phyloP scores from a whole-genome alignment of 1,140 invertebrate genomes.

The Drosophila pachea region DNA sequence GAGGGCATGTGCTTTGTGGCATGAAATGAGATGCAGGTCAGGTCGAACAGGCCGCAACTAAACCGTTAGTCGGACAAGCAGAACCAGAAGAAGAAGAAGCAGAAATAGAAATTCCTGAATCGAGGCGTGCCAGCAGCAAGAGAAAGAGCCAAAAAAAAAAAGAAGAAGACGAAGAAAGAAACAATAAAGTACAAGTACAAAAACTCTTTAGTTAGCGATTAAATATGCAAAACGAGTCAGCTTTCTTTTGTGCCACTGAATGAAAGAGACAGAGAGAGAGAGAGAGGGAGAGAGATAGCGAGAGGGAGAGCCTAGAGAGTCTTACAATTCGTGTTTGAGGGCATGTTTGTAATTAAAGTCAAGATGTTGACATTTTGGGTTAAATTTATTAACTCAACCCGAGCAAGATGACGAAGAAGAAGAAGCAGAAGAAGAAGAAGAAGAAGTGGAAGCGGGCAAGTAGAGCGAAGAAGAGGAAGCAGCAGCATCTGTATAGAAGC shows the following conservation, averaged over 20 bases:
- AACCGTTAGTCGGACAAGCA: conserved; percentile 20
- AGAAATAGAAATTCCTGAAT: conserved; percentile 43
- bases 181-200: conserved; percentile 37
- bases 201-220: conserved; percentile 61
- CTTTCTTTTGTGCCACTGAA: conserved; percentile 10
- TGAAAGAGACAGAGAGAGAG: background rate
- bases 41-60: conserved; percentile 21
- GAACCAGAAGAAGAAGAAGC: background rate
- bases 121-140: conserved; percentile 49
- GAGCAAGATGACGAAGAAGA: conserved; percentile 2
- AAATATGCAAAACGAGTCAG: conserved; percentile 41
- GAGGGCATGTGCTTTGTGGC: conserved; percentile 19
- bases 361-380: conserved; percentile 29
- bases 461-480: no score
- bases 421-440: background rate
- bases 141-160: background rate
- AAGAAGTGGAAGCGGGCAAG: background rate
- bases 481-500: no score
- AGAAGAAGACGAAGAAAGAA: conserved; percentile 9
- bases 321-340: conserved; percentile 9
- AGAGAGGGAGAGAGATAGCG: background rate
- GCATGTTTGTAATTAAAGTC: conserved; percentile 41
- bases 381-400: conserved; percentile 39
- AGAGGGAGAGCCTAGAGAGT: background rate
- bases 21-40: conserved; percentile 69